Conservation (phyloP, 2,113 vertebrate genomes). For the Carassius auratus region DNA sequence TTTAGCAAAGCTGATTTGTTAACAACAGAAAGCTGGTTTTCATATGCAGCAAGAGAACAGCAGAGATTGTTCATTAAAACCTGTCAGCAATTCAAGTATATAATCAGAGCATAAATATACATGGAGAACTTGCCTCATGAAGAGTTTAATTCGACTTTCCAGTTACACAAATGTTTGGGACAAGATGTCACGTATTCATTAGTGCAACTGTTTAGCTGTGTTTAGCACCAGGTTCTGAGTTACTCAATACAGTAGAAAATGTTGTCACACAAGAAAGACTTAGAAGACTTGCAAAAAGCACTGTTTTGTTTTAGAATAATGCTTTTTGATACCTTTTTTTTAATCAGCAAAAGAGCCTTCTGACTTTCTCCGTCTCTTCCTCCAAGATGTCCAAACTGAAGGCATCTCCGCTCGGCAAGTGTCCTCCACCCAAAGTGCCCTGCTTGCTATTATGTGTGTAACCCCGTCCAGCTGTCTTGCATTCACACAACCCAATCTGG, state of each 20-base stretch:
- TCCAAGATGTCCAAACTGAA: conserved; percentile 27
- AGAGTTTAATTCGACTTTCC: too few relatives aligned
- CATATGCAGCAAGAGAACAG: not conserved
- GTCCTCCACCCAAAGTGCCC: conserved; percentile 48
- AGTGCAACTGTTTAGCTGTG: not conserved
- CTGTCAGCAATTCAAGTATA: conserved; percentile 11
- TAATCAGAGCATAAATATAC: not conserved
- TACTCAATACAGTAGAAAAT: not conserved
- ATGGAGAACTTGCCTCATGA: not conserved
- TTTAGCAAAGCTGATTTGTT: not conserved
- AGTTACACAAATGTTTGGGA: not conserved
- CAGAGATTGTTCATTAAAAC: conserved; percentile 2
- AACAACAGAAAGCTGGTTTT: not conserved
- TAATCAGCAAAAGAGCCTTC: not conserved
- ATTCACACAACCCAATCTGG: conserved; percentile 48
- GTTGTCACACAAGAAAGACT: not conserved
- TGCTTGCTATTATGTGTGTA: conserved; percentile 48
- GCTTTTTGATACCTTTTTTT: not conserved
- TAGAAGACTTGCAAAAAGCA: not conserved
- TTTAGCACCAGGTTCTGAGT: not conserved
- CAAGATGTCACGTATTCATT: not conserved
- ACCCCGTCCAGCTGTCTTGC: conserved; percentile 49
- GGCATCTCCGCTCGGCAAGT: conserved; percentile 20
- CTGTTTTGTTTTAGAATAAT: not conserved
- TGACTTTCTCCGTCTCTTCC: not conserved